Evolutionary conservation across 2,888 invertebrate genomes (phyloP), one percentile per base, ranked within the genome.

Genomic region (Holacanthella duospinosa): DNA sequence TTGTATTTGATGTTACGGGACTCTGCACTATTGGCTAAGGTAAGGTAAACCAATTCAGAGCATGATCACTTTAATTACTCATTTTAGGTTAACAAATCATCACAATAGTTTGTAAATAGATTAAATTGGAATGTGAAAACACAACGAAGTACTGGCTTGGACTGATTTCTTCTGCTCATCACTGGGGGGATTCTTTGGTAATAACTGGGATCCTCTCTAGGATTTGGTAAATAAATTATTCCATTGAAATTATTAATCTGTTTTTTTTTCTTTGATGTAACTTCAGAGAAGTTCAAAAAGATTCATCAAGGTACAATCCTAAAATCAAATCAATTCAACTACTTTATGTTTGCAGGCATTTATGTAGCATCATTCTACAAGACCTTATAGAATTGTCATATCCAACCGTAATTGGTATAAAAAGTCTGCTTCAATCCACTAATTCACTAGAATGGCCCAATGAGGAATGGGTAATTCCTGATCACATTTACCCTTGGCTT

Each of bases 161-260:
- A 29, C 56, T 72, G 59, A 72, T 72, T 48, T 64, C 70, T 43
- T 69, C 68, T 48, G 68, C 65, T 2, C 71, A 71, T 66, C 72
- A 72, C 67, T 69, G 71, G 62, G 65, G 68, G 16, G 72, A 72
- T 64, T 72, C 72, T n/a, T 58, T 72, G 44, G 66, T 72, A 29
- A 65, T 67, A 26, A 68, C 67, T n/a, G 68, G 68, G 36, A 65
- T 71, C 43, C 60, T 72, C 43, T 64, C 72, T 21, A 61, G 72
- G 57, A 67, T 70, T 24, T 72, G 72, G 72, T 69, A 67, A 60
- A 59, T 43, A 3, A n/a, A n/a, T 26, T 19, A 12, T 6, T 53
- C 19, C 21, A 6, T 4, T 27, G 27, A 24, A 44, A 44, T 19
- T 48, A 16, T 25, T 29, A 53, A 48, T 28, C 44, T 27, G 28